phyloP scores from a whole-genome alignment of 2,888 invertebrate species.

The Listrodromus nycthemerus region DNA sequence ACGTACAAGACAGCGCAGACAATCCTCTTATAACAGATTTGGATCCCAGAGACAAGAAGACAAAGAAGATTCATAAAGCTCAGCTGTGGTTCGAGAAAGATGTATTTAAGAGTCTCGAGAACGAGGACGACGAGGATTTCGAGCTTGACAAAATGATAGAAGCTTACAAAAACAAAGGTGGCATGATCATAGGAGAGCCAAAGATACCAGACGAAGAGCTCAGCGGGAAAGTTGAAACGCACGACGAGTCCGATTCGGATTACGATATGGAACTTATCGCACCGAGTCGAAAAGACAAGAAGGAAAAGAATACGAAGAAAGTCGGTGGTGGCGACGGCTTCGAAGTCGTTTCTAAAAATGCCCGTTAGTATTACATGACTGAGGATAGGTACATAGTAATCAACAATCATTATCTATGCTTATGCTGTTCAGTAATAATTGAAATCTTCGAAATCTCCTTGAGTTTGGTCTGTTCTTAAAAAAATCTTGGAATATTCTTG shows the following conservation, averaged over 20 bases:
- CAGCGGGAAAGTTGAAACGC: constrained; percentile 43
- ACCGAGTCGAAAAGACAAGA: constrained; percentile 45
- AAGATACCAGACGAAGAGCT: constrained; percentile 64
- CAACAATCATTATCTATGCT: too few species aligned
- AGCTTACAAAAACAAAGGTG: constrained; percentile 90
- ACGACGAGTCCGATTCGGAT: constrained; percentile 83
- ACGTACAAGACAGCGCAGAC: constrained; percentile 64
- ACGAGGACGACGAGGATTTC: constrained; percentile 94
- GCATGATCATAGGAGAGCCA: constrained; percentile 81
- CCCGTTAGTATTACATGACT: constrained; percentile 83
- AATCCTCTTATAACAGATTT: constrained; percentile 92
- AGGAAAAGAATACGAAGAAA: constrained; percentile 75
- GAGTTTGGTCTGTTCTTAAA: too few species aligned
- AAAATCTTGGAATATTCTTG: too few species aligned
- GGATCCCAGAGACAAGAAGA: constrained; percentile 90
- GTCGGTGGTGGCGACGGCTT: constrained; percentile 87
- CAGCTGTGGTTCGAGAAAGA: constrained; percentile 96
- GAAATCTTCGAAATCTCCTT: too few species aligned
- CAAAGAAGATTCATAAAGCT: constrained; percentile 91
- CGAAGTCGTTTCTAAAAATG: constrained; percentile 88
- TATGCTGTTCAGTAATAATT: too few species aligned
- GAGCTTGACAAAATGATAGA: constrained; percentile 93
- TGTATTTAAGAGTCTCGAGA: constrained; percentile 91
- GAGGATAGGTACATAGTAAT: background rate
- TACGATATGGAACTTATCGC: constrained; percentile 84